Evolutionary conservation across 2,888 invertebrate species (phyloP).

Genomic region (Desoria tigrina): DNA sequence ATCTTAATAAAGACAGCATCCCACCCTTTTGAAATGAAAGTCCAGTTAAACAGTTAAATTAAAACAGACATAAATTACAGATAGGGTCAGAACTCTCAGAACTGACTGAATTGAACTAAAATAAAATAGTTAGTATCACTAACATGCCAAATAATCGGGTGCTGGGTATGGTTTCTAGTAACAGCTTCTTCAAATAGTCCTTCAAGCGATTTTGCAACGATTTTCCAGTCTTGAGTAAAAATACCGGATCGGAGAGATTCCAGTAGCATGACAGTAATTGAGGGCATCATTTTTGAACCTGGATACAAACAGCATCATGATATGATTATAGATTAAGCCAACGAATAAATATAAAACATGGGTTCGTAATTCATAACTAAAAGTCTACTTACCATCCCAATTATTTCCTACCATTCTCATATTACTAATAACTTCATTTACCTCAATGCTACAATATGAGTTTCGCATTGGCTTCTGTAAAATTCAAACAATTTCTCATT

Average conservation of each 20-base stretch:
- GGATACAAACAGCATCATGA: not conserved
- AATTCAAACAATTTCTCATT: no score
- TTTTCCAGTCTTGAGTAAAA: constrained; percentile 40
- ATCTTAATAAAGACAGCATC: constrained; percentile 30
- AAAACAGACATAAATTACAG: not conserved
- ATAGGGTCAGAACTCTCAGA: no score
- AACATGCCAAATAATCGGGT: constrained; percentile 34
- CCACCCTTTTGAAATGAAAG: constrained; percentile 27
- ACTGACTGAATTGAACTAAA: no score
- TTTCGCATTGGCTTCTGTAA: constrained; percentile 2
- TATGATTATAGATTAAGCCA: no score
- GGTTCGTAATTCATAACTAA: no score
- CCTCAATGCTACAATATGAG: not conserved
- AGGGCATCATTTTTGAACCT: not conserved
- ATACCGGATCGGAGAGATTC: constrained; percentile 28
- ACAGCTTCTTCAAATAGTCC: constrained; percentile 16
- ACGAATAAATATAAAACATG: no score
- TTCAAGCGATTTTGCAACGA: constrained; percentile 27
- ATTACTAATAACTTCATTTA: constrained; percentile 26
- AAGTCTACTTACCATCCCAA: constrained; percentile 5
- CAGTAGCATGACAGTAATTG: constrained; percentile 17
- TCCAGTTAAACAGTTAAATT: not conserved
- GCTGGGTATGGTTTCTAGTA: no score
- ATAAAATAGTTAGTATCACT: no score
- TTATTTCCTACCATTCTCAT: constrained; percentile 14